Percentiles rank a stretch among this genome's conserved stretches.
Evolutionary conservation across 2,797 vertebrate genomes (phyloP).

Genomic region (Lepilemur septentrionalis): DNA sequence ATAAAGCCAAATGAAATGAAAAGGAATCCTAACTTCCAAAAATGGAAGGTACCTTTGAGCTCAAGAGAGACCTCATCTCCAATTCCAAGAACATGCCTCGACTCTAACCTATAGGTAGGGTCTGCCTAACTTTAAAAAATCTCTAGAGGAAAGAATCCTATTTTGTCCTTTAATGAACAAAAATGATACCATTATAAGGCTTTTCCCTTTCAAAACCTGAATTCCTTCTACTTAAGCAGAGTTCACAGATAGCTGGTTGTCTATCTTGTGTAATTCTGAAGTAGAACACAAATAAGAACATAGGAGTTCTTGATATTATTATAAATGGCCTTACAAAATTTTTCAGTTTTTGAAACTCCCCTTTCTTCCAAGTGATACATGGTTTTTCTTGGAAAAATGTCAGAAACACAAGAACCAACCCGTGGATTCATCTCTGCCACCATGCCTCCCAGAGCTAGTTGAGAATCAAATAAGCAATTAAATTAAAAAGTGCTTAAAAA

Average conservation of each 20-base stretch:
- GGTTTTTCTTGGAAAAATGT: constrained; percentile 24
- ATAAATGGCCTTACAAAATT: neutral
- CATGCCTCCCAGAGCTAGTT: neutral
- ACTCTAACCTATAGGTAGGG: neutral
- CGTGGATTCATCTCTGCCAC: neutral
- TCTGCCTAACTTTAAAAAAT: neutral
- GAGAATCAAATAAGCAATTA: neutral
- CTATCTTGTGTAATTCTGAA: neutral
- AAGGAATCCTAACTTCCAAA: neutral
- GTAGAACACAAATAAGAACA: neutral
- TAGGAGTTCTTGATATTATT: neutral
- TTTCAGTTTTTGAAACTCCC: neutral
- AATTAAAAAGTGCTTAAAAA: neutral
- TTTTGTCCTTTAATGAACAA: neutral
- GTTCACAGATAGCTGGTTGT: neutral
- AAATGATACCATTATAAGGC: neutral
- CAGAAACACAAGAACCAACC: neutral
- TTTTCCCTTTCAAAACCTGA: neutral
- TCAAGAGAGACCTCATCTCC: neutral
- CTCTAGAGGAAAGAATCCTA: neutral
- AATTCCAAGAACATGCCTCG: neutral
- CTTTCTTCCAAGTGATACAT: neutral
- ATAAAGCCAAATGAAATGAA: neutral
- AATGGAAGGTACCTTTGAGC: neutral
- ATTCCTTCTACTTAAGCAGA: neutral